Percentiles rank a stretch among this genome's conserved stretches.
phyloP scores from a whole-genome alignment of 1,140 invertebrate genomes.

The Papilio polyxenes region DNA sequence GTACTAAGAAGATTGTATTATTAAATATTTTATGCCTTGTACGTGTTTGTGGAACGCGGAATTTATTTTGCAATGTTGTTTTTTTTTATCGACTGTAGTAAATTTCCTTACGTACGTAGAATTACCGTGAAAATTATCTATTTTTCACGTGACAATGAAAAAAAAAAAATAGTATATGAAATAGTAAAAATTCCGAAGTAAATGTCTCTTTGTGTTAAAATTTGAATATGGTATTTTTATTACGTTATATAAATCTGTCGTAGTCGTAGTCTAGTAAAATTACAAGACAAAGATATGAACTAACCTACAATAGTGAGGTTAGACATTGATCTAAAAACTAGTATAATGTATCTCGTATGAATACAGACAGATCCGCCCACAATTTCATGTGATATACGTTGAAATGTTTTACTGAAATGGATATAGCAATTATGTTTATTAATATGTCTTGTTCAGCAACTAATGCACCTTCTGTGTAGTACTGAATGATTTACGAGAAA shows the following conservation, averaged over 20 bases:
- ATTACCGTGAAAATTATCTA: not conserved
- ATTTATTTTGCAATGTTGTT: not conserved
- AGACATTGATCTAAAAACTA: not conserved
- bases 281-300: not conserved
- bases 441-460: slow-evolving; percentile 19
- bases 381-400: not conserved
- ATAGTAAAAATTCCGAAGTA: not conserved
- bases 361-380: not conserved
- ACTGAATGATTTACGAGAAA: slow-evolving; percentile 22
- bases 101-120: not conserved
- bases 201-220: not conserved
- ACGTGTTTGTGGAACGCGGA: slow-evolving; percentile 11
- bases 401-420: not conserved
- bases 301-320: not conserved
- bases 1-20: not conserved
- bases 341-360: not conserved
- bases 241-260: not conserved
- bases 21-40: not conserved
- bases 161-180: not conserved
- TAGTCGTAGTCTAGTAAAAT: not conserved
- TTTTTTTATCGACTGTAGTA: not conserved
- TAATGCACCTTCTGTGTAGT: slow-evolving; percentile 32
- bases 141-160: not conserved
- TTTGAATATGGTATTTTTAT: not conserved
- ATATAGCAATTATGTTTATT: slow-evolving; percentile 32